Evolutionary conservation across 1,140 invertebrate species (phyloP), one percentile per base, ranked within the genome.

Genomic region (Drosophila cardini): DNA sequence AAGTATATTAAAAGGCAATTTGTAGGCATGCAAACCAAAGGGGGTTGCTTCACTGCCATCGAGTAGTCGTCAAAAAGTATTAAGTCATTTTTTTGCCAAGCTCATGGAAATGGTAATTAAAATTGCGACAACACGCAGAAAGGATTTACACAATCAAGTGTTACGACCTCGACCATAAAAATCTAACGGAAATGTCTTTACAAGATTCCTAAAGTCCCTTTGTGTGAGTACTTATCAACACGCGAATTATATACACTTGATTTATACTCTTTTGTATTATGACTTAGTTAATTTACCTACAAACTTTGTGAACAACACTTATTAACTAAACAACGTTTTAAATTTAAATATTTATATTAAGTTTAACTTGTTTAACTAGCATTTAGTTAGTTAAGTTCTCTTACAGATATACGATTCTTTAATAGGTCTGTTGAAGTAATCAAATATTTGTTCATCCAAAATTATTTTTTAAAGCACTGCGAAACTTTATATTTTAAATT

Each of bases 121-220:
- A 70, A 21, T 40, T 58, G 53, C 69, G 69, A 72, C 52, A 65
- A 67, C 34, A 67, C 32, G 26, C 26, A 36, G 53, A 46, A 46
- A 42, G 32, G 58, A 40, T 50, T 60, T 58, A 38, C 13, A 34
- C 43, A 45, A 75, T 67, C 43, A 56, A 36, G 46, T 40, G 18
- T 56, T 72, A 80, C 40, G n/a, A 30, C 7, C 6, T 38, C 16
- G 9, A 18, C 60, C 48, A 64, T 83, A 72, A 50, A 86, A 83
- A 70, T 63, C 48, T 48, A 72, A 53, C 84, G 83, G 82, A 86
- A 86, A 87, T 86, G 79, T 83, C 64, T 50, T 81, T 76, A 86
- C 72, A 83, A 79, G 58, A 74, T 57, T 56, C 50, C 78, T 81
- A 77, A 77, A 77, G 46, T 40, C 63, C 72, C 48, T 21, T 21